Percentiles rank a stretch among this genome's conserved stretches.
Conservation (phyloP, 2,113 vertebrate genomes). For the Aldabrachelys gigantea region DNA sequence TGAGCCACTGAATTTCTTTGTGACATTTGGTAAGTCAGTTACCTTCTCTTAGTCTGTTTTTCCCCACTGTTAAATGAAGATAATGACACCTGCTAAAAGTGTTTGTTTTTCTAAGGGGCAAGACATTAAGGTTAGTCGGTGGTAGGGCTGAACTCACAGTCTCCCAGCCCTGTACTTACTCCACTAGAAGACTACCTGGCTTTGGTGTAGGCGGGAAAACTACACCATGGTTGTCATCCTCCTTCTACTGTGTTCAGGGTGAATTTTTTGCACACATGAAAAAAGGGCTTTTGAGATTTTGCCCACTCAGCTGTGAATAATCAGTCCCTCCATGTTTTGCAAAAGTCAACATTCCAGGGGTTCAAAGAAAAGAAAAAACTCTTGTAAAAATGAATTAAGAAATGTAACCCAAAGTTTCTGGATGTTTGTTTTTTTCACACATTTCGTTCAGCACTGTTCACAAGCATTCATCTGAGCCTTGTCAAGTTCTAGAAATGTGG, state of each 20-base stretch:
- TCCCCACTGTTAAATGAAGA: neutral
- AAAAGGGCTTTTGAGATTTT: neutral
- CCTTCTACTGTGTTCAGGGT: neutral
- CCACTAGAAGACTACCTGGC: neutral
- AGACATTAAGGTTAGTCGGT: neutral
- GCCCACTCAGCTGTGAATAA: neutral
- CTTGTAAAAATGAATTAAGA: neutral
- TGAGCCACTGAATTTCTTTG: neutral
- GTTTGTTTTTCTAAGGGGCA: neutral
- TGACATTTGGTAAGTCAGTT: neutral
- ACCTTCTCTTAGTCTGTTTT: neutral
- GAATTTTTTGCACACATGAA: neutral
- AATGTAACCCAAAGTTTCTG: neutral
- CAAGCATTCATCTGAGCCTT: fast-evolving
- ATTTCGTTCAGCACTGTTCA: fast-evolving
- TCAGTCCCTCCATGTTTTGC: neutral
- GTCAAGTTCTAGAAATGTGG: fast-evolving
- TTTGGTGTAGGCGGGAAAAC: neutral
- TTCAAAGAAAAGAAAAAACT: neutral
- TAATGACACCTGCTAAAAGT: neutral
- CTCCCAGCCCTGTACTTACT: neutral
- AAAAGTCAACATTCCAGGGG: neutral
- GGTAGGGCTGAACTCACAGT: neutral
- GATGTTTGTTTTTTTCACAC: fast-evolving
- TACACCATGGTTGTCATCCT: neutral